Evolutionary conservation across 37 sponge, comb jelly and placozoan genomes (phyloP), one percentile per base, ranked within the genome.

Genomic region (Trichoplax adhaerens): DNA sequence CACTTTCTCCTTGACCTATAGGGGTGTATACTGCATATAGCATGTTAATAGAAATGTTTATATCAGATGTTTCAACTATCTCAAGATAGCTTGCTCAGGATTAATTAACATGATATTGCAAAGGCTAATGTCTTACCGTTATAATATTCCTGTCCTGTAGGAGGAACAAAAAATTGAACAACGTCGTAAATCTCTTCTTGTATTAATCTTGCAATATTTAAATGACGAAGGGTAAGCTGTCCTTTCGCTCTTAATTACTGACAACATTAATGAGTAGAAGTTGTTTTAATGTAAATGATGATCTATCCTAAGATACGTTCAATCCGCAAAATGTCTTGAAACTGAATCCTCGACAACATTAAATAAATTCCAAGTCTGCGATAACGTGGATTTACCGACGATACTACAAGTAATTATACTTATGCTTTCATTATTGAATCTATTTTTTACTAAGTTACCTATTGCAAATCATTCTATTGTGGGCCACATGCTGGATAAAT

Each of bases 381-480:
- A 98, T 58, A 98, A 98, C 71, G 80, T 98, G 56, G 99, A 98
- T 71, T 81, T 98, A 10, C 58, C 72, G 0, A 86, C 94, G 12
- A 75, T 98, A 48, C 73, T 89, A 5, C 95, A 93, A 80, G 94
- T 93, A 50, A 1, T 72, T 55, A 47, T 1, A 67, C 5, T 66
- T 10, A 5, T 66, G 49, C 47, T 66, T 5, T 50, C 7, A 7
- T 66, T 66, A 66, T 66, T 12, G 49, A 50, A 50, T 12, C n/a
- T 66, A 50, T 6, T 8, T 50, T 52, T 66, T 66, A 52, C 68
- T 8, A 10, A 66, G 47, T 12, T 66, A 5, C n/a, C 5, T 50
- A 7, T 66, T 66, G 68, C 62, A n/a, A 50, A 52, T 5, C 5
- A 66, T 6, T 50, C 68, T 50, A 12, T 66, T 52, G 8, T 7